A percentile compares a stretch with the other conserved stretches of the same genome.
phyloP scores from a whole-genome alignment of 2,113 vertebrate species.

The Peromyscus leucopus region DNA sequence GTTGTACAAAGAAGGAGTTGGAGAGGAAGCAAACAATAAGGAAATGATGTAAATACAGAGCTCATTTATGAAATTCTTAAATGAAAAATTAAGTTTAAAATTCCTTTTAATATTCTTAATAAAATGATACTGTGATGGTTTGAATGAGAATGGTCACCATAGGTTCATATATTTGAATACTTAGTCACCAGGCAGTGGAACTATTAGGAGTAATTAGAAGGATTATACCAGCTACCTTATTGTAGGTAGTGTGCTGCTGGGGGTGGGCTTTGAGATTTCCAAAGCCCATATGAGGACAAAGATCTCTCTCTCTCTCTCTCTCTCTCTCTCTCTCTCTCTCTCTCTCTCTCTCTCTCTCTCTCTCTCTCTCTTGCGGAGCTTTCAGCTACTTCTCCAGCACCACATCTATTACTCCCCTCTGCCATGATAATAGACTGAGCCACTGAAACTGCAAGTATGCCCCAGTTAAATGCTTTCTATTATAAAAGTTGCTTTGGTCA shows the following conservation, averaged over 20 bases:
- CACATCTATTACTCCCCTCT: neutral
- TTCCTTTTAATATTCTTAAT: neutral
- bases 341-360: too few species aligned
- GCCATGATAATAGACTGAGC: neutral
- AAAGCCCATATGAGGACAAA: neutral
- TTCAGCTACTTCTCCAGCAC: neutral
- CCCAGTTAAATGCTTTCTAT: neutral
- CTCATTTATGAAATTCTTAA: neutral
- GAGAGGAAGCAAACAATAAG: too few species aligned
- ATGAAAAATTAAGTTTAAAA: neutral
- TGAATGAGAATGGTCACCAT: neutral
- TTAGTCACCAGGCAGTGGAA: neutral
- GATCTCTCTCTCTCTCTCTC: neutral
- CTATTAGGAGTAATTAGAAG: neutral
- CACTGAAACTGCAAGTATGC: neutral
- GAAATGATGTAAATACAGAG: too few species aligned
- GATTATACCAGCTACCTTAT: too few species aligned
- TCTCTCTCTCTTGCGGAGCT: neutral
- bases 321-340: too few species aligned
- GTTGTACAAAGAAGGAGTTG: neutral
- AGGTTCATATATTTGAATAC: neutral
- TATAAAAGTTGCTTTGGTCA: neutral
- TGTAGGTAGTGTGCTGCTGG: too few species aligned
- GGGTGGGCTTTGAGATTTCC: neutral
- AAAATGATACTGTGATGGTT: neutral